Evolutionary conservation across 2,113 vertebrate species (phyloP).

Genomic region (Albula glossodonta): DNA sequence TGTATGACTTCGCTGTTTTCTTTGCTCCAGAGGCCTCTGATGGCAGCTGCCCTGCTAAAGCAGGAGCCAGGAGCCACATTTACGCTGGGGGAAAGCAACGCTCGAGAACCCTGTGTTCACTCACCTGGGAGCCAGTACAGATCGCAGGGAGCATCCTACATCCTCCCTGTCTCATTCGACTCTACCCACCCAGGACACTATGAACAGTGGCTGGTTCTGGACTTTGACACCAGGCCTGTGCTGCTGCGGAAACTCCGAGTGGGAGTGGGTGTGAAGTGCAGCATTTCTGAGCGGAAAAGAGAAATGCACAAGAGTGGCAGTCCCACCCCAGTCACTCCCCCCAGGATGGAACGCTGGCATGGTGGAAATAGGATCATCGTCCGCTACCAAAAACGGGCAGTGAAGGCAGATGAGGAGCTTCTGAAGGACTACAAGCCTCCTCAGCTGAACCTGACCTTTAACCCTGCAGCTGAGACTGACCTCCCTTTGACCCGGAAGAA

Average conservation of each 20-base stretch:
- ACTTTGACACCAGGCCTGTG: constrained; percentile 79
- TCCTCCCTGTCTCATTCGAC: constrained; percentile 69
- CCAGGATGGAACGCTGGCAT: constrained; percentile 70
- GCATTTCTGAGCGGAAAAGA: not conserved
- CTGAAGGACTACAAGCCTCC: constrained; percentile 78
- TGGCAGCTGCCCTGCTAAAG: constrained; percentile 80
- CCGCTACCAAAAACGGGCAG: constrained; percentile 59
- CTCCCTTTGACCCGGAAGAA: constrained; percentile 61
- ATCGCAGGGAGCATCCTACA: not conserved
- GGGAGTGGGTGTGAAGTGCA: constrained; percentile 60
- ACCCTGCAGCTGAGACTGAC: rapidly evolving
- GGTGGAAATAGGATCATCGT: constrained; percentile 74
- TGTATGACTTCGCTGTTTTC: not conserved
- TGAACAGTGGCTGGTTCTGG: constrained; percentile 85
- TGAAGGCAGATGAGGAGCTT: constrained; percentile 60
- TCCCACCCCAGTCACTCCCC: not conserved
- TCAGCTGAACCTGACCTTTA: constrained; percentile 46
- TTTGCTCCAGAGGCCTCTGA: constrained; percentile 68
- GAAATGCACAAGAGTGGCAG: not conserved
- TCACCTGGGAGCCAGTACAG: constrained; percentile 62
- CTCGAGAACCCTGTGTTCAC: constrained; percentile 58
- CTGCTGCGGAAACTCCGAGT: constrained; percentile 75
- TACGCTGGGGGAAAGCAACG: constrained; percentile 56
- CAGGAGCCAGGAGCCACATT: constrained; percentile 76
- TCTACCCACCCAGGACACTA: constrained; percentile 73